A percentile compares a stretch with the other conserved stretches of the same genome.
Conservation (phyloP, 1,140 invertebrate species). For the Scaptomyza montana region DNA sequence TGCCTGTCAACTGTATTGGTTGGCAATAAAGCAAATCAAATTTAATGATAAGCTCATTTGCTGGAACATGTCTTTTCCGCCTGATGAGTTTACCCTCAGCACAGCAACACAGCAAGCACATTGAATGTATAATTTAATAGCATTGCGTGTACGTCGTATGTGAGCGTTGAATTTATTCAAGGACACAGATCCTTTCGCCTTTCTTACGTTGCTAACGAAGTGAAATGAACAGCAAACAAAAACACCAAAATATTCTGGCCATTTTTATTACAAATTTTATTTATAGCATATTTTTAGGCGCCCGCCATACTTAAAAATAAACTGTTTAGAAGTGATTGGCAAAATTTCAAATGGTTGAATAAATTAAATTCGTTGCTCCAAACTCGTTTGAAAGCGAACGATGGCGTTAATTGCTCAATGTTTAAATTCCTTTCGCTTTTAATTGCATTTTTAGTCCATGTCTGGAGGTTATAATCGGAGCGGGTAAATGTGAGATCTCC, state of each 20-base stretch:
- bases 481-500: slow-evolving; percentile 62
- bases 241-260: slow-evolving; percentile 25
- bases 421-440: slow-evolving; percentile 58
- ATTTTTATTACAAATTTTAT: slow-evolving; percentile 68
- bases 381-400: slow-evolving; percentile 11
- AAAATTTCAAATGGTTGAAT: slow-evolving; percentile 7
- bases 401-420: slow-evolving; percentile 39
- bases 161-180: not conserved
- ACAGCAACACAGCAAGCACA: slow-evolving; percentile 41
- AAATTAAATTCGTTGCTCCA: slow-evolving; percentile 20
- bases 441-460: slow-evolving; percentile 65
- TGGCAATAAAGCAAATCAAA: slow-evolving; percentile 76
- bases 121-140: slow-evolving; percentile 69
- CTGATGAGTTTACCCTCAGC: slow-evolving; percentile 46
- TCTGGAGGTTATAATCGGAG: slow-evolving; percentile 59
- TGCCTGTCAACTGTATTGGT: slow-evolving; percentile 21
- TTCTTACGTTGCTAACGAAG: slow-evolving; percentile 59
- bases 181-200: slow-evolving; percentile 61
- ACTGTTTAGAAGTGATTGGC: slow-evolving; percentile 48
- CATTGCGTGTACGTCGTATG: slow-evolving; percentile 56
- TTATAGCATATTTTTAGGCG: slow-evolving; percentile 77
- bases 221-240: slow-evolving; percentile 55
- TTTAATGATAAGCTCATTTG: slow-evolving; percentile 77
- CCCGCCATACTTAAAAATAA: slow-evolving; percentile 37
- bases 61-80: slow-evolving; percentile 72